Percentiles rank a stretch among this genome's conserved stretches.
Conservation (phyloP, 2,113 vertebrate species). For the Dendropsophus ebraccatus region DNA sequence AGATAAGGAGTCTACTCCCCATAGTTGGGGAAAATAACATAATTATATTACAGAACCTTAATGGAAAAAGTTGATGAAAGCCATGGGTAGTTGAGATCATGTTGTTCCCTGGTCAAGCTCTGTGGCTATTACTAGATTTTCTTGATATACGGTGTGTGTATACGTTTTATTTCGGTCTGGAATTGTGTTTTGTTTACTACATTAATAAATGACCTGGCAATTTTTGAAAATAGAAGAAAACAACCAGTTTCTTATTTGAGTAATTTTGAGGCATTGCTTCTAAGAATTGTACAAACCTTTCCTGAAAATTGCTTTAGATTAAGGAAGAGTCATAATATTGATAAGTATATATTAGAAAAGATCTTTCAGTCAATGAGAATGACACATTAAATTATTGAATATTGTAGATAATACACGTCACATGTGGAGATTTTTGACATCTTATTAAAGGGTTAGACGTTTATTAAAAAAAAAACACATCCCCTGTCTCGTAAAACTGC, state of each 20-base stretch:
- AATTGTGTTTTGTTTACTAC: not conserved
- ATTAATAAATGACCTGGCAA: not conserved
- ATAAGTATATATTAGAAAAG: not conserved
- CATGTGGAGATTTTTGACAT: not conserved
- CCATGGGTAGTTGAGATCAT: constrained; percentile 12
- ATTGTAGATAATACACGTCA: not conserved
- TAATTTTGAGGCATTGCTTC: not conserved
- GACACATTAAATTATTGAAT: not conserved
- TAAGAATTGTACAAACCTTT: not conserved
- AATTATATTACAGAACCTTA: constrained; percentile 39
- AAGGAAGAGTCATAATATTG: not conserved
- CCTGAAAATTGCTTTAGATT: constrained; percentile 6
- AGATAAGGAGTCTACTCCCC: constrained; percentile 39
- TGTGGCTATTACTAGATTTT: constrained; percentile 7
- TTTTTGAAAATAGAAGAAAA: constrained; percentile 13
- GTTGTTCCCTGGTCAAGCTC: constrained; percentile 15
- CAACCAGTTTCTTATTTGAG: not conserved
- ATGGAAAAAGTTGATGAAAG: constrained; percentile 43
- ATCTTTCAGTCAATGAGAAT: not conserved
- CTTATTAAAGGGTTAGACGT: not conserved
- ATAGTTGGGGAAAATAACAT: constrained; percentile 42
- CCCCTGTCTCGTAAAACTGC: too few species aligned
- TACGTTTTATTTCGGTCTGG: not conserved
- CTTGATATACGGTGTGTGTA: not conserved
- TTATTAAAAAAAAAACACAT: not conserved